Base-by-base conservation (phyloP, 2,113 vertebrate genomes). In the Seriola aureovittata region DNA sequence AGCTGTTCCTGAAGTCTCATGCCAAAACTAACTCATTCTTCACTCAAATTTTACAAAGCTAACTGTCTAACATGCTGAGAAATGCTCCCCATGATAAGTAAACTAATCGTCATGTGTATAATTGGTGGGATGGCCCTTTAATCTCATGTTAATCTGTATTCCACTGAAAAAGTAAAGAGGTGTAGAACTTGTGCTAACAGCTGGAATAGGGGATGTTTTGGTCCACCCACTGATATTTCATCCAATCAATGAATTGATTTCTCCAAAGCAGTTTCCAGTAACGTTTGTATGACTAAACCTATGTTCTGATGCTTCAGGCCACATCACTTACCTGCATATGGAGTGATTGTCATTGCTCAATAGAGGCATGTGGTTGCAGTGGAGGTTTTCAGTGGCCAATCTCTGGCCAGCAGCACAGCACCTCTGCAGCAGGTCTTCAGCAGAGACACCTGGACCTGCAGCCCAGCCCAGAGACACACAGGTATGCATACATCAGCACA, bases 391-490 rank as follows among this genome's bases (percentile, higher is more conserved):
- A 2, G 94, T 87, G 16, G 97, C 97, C 98, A 97, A 98, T 72
- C 94, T 96, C 73, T 97, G 96, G 1, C 98, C 98, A 0, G 95
- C 94, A 3, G 94, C 93, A 36, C 97, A 99, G 90, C 98, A 99
- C 1, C 93, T 95, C 89, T 97, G 96, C 3, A 98, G 93, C 85
- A 96, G n/a, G 21, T 96, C 96, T 81, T 57, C 50, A 62, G 80
- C 21, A 73, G 86, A 71, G 11, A 23, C 71, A 65, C 57, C 74
- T 46, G 74, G 29, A 85, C 63, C 75, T 86, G 57, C 73, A 66
- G 46, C 67, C 36, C 38, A 75, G 34, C 67, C 36, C 38, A 75
- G 34, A 85, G 13, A 86, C 74, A 85, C 6, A 29, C 17, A 80
- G 75, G 50, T 65, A 74, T 81, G 81, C 64, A 84, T 7, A 86